Percentiles rank a stretch among this genome's conserved stretches.
phyloP scores from a whole-genome alignment of 1,140 invertebrate species.

The Aporrectodea caliginosa region DNA sequence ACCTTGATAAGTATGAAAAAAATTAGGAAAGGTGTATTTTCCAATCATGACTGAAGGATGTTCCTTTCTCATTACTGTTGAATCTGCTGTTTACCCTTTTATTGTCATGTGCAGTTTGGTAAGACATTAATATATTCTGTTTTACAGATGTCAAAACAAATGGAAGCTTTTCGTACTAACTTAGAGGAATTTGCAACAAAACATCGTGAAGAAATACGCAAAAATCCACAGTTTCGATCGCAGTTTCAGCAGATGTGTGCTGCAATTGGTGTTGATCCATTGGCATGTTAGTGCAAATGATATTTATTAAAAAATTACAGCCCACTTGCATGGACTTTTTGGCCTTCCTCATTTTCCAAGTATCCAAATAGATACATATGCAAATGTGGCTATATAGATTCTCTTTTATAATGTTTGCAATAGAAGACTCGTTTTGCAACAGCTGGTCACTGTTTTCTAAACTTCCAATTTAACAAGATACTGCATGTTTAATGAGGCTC shows the following conservation, averaged over 20 bases:
- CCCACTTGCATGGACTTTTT: no score
- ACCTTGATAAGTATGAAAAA: not conserved
- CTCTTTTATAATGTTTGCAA: no score
- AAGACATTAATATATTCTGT: constrained; percentile 21
- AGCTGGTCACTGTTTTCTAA: no score
- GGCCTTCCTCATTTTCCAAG: no score
- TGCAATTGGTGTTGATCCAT: constrained; percentile 95
- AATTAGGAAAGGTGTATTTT: not conserved
- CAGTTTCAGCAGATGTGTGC: constrained; percentile 99
- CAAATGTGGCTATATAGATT: no score
- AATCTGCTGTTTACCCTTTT: not conserved
- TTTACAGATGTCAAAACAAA: constrained; percentile 80
- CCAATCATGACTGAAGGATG: not conserved
- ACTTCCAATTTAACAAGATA: no score
- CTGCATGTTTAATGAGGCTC: no score
- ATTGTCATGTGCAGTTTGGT: constrained; percentile 13
- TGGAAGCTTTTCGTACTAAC: constrained; percentile 87
- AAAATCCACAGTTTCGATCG: constrained; percentile 55
- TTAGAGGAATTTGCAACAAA: constrained; percentile 94
- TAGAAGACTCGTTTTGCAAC: no score
- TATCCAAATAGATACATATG: no score
- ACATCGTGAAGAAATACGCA: constrained; percentile 62
- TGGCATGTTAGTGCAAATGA: constrained; percentile 89
- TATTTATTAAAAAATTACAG: no score
- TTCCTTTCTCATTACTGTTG: not conserved